Percentiles rank a stretch among this genome's conserved stretches.
Conservation (phyloP, 2,888 invertebrate species). For the Melipona bicolor region DNA sequence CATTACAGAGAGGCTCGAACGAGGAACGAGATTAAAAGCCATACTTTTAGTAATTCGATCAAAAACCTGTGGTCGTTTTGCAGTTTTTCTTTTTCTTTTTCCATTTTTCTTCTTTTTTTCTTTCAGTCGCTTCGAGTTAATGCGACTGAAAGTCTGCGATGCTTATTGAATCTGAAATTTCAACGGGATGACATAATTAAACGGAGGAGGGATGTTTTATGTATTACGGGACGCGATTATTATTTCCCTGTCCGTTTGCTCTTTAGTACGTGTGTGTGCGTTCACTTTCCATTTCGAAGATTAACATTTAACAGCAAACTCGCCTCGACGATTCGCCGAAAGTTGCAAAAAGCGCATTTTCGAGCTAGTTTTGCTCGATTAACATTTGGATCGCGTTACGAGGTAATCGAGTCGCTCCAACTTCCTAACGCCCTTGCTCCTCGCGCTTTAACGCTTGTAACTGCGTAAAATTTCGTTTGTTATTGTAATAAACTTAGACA, state of each 20-base stretch:
- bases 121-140: too few relatives aligned
- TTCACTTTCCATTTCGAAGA: constrained; percentile 12
- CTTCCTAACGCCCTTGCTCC: neutral
- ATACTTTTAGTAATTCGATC: constrained; percentile 11
- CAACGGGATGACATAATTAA: too few relatives aligned
- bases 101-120: too few relatives aligned
- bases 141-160: neutral
- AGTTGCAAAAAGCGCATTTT: constrained; percentile 1
- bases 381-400: neutral
- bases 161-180: neutral
- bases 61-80: constrained; percentile 7
- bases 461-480: neutral
- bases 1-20: constrained; percentile 14
- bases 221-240: neutral
- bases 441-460: neutral
- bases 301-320: neutral
- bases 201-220: neutral
- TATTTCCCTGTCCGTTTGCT: neutral
- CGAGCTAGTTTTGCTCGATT: neutral
- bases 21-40: constrained; percentile 27
- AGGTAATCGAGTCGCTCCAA: neutral
- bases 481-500: neutral
- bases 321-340: neutral
- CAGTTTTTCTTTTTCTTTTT: neutral
- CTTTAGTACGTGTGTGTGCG: too few relatives aligned